phyloP scores from a whole-genome alignment of 2,113 vertebrate genomes.

The Acanthisitta chloris region DNA sequence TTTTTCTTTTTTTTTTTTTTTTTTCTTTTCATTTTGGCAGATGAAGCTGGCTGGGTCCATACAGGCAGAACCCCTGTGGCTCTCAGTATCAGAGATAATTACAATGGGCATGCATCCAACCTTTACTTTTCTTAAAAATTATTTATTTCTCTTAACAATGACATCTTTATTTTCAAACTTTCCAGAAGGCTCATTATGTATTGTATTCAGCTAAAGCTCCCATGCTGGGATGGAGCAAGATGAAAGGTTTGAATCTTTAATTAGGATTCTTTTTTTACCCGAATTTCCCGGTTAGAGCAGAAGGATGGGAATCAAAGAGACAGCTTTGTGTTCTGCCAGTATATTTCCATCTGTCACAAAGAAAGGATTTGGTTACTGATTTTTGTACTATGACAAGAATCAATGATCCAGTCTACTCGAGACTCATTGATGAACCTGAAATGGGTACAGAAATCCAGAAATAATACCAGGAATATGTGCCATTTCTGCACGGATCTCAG shows the following conservation, averaged over 20 bases:
- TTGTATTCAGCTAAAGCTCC: background rate
- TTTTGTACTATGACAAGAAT: background rate
- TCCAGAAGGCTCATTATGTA: background rate
- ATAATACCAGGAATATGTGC: background rate
- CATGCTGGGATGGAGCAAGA: background rate
- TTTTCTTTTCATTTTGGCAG: background rate
- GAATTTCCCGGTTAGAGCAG: background rate
- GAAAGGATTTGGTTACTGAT: background rate
- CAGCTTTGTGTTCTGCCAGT: background rate
- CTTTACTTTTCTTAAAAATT: background rate
- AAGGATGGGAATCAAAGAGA: background rate
- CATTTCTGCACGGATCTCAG: background rate
- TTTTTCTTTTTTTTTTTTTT: background rate
- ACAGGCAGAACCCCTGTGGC: background rate
- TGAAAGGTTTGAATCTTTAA: background rate
- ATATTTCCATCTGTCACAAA: background rate
- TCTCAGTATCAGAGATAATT: constrained; percentile 15
- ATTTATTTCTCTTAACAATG: constrained; percentile 22
- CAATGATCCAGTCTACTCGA: background rate
- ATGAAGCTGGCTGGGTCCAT: background rate
- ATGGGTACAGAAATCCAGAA: background rate
- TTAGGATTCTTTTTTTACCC: background rate
- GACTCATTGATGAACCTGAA: background rate
- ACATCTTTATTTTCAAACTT: constrained; percentile 27
- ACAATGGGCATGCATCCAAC: background rate